These are phyloP conservation scores for Tamias sibiricus DNA, from an alignment of 2,113 vertebrate species.

Conservation along the genomic window DNA sequence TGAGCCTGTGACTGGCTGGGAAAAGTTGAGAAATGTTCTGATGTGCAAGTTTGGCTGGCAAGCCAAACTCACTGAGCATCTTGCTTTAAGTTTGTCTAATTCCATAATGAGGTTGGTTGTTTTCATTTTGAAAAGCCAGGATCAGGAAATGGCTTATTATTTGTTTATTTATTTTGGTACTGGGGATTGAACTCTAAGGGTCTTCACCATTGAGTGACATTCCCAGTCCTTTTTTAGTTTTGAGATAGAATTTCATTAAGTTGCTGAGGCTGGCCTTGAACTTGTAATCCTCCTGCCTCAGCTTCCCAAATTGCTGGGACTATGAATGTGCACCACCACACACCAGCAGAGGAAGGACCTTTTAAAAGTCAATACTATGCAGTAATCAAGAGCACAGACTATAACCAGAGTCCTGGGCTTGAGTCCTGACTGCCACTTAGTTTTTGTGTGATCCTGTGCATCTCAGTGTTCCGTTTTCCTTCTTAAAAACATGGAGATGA, in stretches of 20 bases:
- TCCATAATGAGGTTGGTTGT: background rate
- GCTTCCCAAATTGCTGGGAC: too few species aligned
- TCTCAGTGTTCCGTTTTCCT: background rate
- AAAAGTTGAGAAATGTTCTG: constrained; percentile 12
- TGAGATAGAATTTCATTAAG: too few species aligned
- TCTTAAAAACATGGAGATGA: background rate
- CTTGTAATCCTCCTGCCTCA: too few species aligned
- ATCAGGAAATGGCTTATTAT: background rate
- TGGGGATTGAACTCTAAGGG: too few species aligned
- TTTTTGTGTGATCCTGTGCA: background rate
- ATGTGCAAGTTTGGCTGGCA: background rate
- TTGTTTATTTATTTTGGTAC: too few species aligned
- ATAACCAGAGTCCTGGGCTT: background rate
- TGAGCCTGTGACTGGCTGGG: constrained; percentile 16
- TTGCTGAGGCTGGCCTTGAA: too few species aligned
- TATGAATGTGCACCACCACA: background rate
- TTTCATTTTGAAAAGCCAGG: constrained; percentile 28
- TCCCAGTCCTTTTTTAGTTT: too few species aligned
- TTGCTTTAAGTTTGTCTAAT: background rate
- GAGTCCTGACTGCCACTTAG: background rate
- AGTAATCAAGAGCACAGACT: background rate
- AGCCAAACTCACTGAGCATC: background rate
- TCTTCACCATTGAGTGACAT: too few species aligned
- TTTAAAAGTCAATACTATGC: background rate
- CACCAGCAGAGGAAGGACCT: background rate